phyloP scores from a whole-genome alignment of 2,888 invertebrate genomes.

The Druceiella hillmani region DNA sequence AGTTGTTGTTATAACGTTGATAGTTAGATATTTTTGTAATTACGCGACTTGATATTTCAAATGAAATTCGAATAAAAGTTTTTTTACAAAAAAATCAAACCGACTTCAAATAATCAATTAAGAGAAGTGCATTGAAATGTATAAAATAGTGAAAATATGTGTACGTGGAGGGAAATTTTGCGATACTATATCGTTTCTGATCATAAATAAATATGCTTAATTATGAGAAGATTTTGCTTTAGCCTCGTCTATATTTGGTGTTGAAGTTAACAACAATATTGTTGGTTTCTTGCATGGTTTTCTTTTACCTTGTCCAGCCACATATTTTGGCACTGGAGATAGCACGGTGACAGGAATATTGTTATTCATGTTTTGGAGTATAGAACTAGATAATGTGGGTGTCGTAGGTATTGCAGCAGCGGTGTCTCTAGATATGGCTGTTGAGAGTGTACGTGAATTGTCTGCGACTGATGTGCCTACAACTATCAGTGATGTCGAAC shows the following conservation, averaged over 20 bases:
- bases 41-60: too few species aligned
- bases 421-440: slow-evolving; percentile 9
- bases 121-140: too few species aligned
- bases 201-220: too few species aligned
- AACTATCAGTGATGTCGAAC: slow-evolving; percentile 14
- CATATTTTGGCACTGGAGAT: slow-evolving; percentile 20
- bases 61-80: too few species aligned
- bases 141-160: too few species aligned
- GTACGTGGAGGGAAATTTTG: too few species aligned
- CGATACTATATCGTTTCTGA: too few species aligned
- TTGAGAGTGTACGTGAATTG: slow-evolving; percentile 7
- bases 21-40: too few species aligned
- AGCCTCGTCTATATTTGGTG: slow-evolving; percentile 22
- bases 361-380: slow-evolving; percentile 10
- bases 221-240: too few species aligned
- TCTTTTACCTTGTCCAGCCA: slow-evolving; percentile 24
- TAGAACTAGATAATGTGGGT: slow-evolving; percentile 8
- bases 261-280: slow-evolving; percentile 21
- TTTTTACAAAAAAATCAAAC: too few species aligned
- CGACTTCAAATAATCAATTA: too few species aligned
- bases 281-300: slow-evolving; percentile 21
- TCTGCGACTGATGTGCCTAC: slow-evolving; percentile 15
- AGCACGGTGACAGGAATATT: slow-evolving; percentile 19
- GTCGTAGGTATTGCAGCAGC: slow-evolving; percentile 13
- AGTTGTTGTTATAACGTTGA: too few species aligned